Evolutionary conservation across 2,113 vertebrate genomes (phyloP).

Genomic region (Cygnus atratus): DNA sequence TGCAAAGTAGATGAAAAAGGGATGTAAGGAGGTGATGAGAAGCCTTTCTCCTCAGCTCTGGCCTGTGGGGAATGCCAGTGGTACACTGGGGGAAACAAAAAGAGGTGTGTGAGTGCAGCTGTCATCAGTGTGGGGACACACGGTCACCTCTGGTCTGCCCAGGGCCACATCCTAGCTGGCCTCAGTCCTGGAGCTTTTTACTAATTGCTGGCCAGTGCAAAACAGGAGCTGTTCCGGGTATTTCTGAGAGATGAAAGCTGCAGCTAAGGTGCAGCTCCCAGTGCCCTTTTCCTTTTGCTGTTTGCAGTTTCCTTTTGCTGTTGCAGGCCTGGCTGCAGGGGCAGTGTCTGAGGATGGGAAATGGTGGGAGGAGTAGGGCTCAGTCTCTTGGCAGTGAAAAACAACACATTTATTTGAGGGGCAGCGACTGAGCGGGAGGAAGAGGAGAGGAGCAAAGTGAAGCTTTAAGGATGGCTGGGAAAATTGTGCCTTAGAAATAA

Average conservation of each 20-base stretch:
- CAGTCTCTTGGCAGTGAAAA: background rate
- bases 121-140: background rate
- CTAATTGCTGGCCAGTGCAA: background rate
- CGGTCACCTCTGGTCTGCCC: background rate
- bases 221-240: background rate
- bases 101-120: background rate
- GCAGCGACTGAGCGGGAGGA: background rate
- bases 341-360: background rate
- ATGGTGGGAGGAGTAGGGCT: background rate
- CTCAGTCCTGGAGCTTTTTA: background rate
- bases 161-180: background rate
- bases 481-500: background rate
- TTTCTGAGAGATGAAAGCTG: background rate
- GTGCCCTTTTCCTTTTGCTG: background rate
- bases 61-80: accelerated
- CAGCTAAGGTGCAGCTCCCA: background rate
- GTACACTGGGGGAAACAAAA: background rate
- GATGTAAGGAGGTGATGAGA: background rate
- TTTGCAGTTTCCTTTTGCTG: background rate
- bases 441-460: background rate
- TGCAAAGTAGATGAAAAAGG: background rate
- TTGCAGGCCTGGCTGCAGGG: background rate
- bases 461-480: background rate
- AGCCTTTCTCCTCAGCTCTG: background rate
- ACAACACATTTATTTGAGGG: background rate